Conservation (phyloP, 1,140 invertebrate species). For the Drosophila teissieri region DNA sequence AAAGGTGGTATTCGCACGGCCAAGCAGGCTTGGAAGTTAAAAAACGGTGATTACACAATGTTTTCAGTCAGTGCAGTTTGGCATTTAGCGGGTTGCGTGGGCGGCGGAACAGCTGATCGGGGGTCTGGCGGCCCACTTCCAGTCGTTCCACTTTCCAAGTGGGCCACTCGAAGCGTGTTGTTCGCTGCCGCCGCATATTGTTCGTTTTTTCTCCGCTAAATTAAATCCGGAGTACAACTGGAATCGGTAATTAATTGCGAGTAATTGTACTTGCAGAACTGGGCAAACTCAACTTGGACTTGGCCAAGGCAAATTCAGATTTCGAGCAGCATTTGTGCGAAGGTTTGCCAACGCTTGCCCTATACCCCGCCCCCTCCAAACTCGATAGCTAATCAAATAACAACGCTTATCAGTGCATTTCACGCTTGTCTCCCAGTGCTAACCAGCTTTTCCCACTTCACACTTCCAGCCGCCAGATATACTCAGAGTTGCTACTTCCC, state of each 20-base stretch:
- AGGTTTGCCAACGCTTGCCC: conserved; percentile 47
- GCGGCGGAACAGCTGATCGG: conserved; percentile 53
- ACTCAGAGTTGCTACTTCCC: conserved; percentile 34
- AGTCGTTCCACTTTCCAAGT: conserved; percentile 44
- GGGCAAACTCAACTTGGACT: conserved; percentile 76
- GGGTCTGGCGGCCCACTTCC: conserved; percentile 20
- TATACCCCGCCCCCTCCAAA: background rate
- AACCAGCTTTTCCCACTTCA: conserved; percentile 16
- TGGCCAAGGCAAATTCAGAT: conserved; percentile 76
- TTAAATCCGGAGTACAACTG: conserved; percentile 1
- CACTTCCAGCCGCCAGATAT: conserved; percentile 54
- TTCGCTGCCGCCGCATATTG: conserved; percentile 50
- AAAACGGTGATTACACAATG: conserved; percentile 68
- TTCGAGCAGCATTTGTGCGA: conserved; percentile 82
- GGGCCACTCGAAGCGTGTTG: conserved; percentile 58
- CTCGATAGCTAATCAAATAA: conserved; percentile 35
- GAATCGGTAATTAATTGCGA: conserved; percentile 6
- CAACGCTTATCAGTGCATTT: conserved; percentile 55
- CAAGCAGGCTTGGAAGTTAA: conserved; percentile 78
- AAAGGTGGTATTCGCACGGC: conserved; percentile 75
- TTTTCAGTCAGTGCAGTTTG: conserved; percentile 31
- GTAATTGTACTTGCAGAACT: conserved; percentile 67
- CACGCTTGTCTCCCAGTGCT: conserved; percentile 26
- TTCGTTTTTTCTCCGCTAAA: conserved; percentile 27
- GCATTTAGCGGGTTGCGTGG: conserved; percentile 18